Conservation (phyloP, 2,888 invertebrate species). For the Metalampra italica region DNA sequence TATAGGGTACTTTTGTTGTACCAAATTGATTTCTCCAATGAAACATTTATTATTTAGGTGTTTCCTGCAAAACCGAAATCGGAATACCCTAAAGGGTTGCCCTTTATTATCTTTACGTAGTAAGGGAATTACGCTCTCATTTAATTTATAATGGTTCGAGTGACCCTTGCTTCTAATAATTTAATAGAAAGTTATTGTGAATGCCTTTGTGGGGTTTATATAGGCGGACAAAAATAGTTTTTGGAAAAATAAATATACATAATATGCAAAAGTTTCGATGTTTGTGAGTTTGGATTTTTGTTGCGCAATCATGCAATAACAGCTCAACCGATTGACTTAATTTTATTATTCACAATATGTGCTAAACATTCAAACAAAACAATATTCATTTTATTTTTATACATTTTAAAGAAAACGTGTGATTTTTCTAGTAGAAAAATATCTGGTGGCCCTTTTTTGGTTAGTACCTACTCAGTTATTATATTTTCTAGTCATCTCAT, state of each 20-base stretch:
- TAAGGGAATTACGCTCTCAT: slow-evolving; percentile 9
- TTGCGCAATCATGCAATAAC: no score
- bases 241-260: no score
- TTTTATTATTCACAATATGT: no score
- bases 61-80: neutral
- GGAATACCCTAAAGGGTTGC: slow-evolving; percentile 9
- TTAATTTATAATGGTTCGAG: slow-evolving; percentile 10
- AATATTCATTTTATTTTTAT: no score
- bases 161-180: slow-evolving; percentile 1
- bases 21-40: neutral
- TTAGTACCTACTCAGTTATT: no score
- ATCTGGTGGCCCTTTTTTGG: no score
- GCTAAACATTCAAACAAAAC: no score
- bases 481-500: no score
- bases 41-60: neutral
- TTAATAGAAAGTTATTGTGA: neutral
- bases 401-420: no score
- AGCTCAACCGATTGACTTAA: no score
- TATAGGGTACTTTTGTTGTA: neutral
- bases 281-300: neutral
- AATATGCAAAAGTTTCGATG: neutral
- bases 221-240: neutral
- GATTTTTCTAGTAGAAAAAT: no score
- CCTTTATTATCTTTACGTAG: slow-evolving; percentile 15
- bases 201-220: neutral